phyloP scores from a whole-genome alignment of 2,888 invertebrate species.

The Dynastes grantii region DNA sequence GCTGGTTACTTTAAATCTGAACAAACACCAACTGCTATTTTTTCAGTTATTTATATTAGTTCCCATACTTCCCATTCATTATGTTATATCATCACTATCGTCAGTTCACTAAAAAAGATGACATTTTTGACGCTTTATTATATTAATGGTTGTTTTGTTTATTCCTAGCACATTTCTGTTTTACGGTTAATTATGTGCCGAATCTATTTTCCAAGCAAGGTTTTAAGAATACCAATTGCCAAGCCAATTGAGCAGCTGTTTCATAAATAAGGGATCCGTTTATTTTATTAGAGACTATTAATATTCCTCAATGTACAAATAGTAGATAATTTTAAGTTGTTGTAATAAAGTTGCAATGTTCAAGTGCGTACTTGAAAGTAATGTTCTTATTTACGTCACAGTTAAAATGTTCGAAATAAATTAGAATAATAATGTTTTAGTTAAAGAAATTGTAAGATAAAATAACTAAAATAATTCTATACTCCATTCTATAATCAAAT shows the following conservation, averaged over 20 bases:
- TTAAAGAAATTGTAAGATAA: too few species aligned
- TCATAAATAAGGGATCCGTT: not conserved
- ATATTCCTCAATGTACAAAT: constrained; percentile 6
- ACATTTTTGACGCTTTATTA: constrained; percentile 3
- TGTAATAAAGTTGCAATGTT: too few species aligned
- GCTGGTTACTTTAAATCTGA: not conserved
- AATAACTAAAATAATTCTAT: too few species aligned
- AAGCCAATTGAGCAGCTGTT: constrained; percentile 7
- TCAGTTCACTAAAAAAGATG: not conserved
- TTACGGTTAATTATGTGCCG: not conserved
- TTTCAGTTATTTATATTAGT: not conserved
- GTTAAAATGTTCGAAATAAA: too few species aligned
- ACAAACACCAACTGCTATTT: not conserved
- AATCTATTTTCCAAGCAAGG: not conserved
- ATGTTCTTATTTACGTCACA: too few species aligned
- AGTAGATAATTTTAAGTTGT: not conserved
- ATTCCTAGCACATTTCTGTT: not conserved
- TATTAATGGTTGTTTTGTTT: not conserved
- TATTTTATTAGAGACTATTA: constrained; percentile 17
- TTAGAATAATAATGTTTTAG: too few species aligned
- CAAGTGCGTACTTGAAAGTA: too few species aligned
- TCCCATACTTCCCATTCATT: not conserved
- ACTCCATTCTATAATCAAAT: too few species aligned
- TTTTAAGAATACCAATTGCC: constrained; percentile 3
- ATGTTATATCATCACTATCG: not conserved